Percentiles rank a stretch among this genome's conserved stretches.
These are phyloP conservation scores for Bucorvus abyssinicus DNA, from an alignment of 2,797 vertebrate species.

Conservation along the genomic window DNA sequence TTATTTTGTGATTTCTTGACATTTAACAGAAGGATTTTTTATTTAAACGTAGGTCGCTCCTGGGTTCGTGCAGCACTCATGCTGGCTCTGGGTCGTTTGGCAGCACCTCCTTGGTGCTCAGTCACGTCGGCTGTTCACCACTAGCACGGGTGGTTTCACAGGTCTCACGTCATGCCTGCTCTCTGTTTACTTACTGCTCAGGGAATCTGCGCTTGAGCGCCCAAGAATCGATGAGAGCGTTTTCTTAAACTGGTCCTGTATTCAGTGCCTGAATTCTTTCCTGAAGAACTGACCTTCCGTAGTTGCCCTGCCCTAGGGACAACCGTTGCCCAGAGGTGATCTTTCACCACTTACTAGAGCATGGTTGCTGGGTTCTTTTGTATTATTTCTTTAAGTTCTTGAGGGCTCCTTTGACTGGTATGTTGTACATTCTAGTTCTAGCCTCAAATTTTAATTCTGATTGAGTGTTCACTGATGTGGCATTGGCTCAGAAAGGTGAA, in stretches of 20 bases:
- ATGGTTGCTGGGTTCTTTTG: neutral
- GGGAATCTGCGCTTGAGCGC: neutral
- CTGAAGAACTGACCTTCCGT: neutral
- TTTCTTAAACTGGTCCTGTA: neutral
- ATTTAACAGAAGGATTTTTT: neutral
- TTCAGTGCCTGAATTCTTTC: neutral
- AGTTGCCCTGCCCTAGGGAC: neutral
- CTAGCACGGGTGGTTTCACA: neutral
- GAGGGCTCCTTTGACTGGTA: neutral
- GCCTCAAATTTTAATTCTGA: neutral
- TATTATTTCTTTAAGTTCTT: neutral
- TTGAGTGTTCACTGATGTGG: neutral
- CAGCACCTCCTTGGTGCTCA: neutral
- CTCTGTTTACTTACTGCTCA: neutral
- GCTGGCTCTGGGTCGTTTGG: neutral
- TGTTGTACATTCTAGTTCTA: neutral
- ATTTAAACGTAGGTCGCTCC: neutral
- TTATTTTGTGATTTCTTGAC: neutral
- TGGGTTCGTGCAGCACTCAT: neutral
- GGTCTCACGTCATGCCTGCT: neutral
- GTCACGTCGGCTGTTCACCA: neutral
- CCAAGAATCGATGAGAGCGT: neutral
- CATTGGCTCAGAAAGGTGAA: neutral
- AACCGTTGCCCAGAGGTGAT: neutral
- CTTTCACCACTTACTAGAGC: neutral